Evolutionary conservation across 2,797 vertebrate species (phyloP).

Genomic region (Pseudochirops cupreus): DNA sequence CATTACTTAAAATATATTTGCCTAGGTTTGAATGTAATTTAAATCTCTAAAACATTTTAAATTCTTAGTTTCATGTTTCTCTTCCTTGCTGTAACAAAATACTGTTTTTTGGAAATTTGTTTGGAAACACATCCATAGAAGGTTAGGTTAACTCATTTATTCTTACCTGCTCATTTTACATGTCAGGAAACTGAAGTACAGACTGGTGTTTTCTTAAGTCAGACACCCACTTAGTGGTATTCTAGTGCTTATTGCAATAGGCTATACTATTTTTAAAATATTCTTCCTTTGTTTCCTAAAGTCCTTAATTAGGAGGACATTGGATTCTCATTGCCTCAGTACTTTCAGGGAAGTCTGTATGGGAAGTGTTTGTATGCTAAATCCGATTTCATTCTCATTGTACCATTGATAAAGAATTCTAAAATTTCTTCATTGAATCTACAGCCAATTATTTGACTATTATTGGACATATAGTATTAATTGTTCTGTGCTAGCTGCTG

Average conservation of each 20-base stretch:
- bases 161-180: not conserved
- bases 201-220: no score
- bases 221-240: not conserved
- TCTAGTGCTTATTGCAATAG: not conserved
- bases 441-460: not conserved
- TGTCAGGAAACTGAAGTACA: not conserved
- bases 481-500: not conserved
- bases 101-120: not conserved
- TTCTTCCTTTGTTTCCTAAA: not conserved
- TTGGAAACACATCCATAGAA: not conserved
- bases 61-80: not conserved
- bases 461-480: not conserved
- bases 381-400: not conserved
- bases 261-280: not conserved
- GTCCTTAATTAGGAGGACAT: not conserved
- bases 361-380: not conserved
- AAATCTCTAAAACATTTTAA: not conserved
- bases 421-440: not conserved
- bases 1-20: not conserved
- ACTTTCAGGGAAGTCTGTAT: not conserved
- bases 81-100: not conserved
- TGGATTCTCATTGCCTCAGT: not conserved
- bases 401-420: not conserved
- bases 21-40: not conserved
- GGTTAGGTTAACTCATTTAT: not conserved